A percentile compares a stretch with the other conserved stretches of the same genome.
Conservation (phyloP, 53 echinoderm and acorn worm species). For the Apostichopus leukothele region DNA sequence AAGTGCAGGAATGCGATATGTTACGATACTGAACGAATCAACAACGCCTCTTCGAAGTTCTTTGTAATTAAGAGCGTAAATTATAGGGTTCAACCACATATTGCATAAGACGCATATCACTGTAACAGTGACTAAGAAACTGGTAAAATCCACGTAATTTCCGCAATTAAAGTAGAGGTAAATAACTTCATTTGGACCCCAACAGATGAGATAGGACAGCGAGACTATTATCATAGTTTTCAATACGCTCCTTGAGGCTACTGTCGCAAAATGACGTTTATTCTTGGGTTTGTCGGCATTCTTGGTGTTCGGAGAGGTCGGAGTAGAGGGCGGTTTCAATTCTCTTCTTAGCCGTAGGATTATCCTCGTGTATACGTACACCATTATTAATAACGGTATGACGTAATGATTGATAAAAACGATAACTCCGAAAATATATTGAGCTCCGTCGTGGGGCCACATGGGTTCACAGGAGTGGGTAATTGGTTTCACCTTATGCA, state of each 20-base stretch:
- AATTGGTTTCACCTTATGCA: conserved; percentile 52
- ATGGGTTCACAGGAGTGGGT: conserved; percentile 46
- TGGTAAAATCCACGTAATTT: conserved; percentile 55
- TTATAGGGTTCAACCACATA: conserved; percentile 89
- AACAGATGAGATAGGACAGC: conserved; percentile 79
- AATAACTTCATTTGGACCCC: conserved; percentile 87
- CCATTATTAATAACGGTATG: conserved; percentile 73
- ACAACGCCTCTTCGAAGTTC: conserved; percentile 67
- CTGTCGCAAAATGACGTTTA: conserved; percentile 55
- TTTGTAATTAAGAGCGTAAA: conserved; percentile 82
- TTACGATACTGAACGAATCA: conserved; percentile 35
- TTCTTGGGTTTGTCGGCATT: conserved; percentile 16
- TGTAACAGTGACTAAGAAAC: conserved; percentile 65
- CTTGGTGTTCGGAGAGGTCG: background rate
- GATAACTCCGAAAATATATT: conserved; percentile 60
- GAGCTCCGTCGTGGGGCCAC: conserved; percentile 64
- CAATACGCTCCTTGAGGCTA: conserved; percentile 73
- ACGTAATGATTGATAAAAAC: conserved; percentile 80
- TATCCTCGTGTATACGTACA: conserved; percentile 78
- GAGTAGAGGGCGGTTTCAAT: background rate
- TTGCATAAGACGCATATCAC: conserved; percentile 79
- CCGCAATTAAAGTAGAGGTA: conserved; percentile 76
- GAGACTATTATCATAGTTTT: conserved; percentile 88
- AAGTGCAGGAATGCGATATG: conserved; percentile 30
- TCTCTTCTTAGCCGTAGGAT: conserved; percentile 54